Evolutionary conservation across 2,797 vertebrate genomes (phyloP), one percentile per base, ranked within the genome.

Genomic region (Cossypha heuglini): DNA sequence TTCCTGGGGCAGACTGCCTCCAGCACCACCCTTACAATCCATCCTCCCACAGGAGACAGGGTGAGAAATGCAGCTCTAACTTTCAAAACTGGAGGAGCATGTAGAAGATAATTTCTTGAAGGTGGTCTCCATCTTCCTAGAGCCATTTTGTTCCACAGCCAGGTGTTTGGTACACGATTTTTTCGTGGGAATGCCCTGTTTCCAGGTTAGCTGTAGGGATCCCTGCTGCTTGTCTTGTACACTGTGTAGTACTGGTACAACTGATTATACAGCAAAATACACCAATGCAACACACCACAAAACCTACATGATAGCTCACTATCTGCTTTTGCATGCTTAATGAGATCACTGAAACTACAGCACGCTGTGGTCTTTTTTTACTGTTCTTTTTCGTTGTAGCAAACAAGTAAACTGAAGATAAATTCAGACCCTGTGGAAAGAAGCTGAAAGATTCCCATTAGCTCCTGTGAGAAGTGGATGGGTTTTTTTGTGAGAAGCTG

Each of bases 291-390:
- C 6, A 16, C 3, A 61, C 31, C 17, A 45, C 59, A 55, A 40
- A 55, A 88, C 55, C 16, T 29, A 17, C 0, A 33, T 10, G 35
- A 52, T 43, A 83, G 31, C 29, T 45, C 38, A 17, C 11, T 46
- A 7, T 35, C 13, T 83, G n/a, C 25, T 68, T 86, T 73, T 77
- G 57, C 67, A 8, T 90, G 10, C 76, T 71, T 85, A 76, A 20
- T 86, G 74, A 93, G 33, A 85, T 62, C n/a, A 75, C 66, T 94
- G 85, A 82, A 85, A 79, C n/a, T 62, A 13, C 52, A 93, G 29
- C 10, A 13, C 1, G 1, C 16, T 51, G 35, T 45, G 48, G 40
- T 57, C 16, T 4, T 51, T 73, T 43, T 71, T 49, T 54, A 21
- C 40, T 54, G 25, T 49, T 13, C 18, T 52, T 52, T 51, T 51